A percentile compares a stretch with the other conserved stretches of the same genome.
These are phyloP conservation scores for Halcyon senegalensis DNA, from an alignment of 2,113 vertebrate genomes.

Conservation along the genomic window DNA sequence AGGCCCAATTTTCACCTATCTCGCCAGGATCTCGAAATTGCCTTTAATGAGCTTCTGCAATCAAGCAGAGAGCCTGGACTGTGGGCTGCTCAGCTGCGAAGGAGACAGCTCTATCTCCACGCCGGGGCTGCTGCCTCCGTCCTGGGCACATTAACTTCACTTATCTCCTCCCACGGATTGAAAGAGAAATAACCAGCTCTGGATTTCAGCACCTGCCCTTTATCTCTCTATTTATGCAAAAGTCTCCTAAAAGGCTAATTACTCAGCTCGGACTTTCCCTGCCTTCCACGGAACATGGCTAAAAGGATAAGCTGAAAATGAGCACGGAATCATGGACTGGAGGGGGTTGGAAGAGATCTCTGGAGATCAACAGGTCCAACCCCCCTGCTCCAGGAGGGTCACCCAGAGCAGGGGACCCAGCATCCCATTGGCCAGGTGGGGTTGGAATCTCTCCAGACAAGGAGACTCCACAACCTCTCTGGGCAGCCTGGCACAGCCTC, in stretches of 20 bases:
- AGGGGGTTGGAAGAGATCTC: background rate
- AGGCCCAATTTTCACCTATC: constrained; percentile 36
- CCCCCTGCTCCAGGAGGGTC: no score
- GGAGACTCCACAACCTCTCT: no score
- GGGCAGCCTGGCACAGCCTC: no score
- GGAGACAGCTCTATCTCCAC: constrained; percentile 60
- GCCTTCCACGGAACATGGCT: constrained; percentile 31
- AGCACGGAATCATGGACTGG: no score
- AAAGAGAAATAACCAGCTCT: constrained; percentile 65
- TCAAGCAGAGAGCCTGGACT: constrained; percentile 39
- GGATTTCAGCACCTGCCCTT: constrained; percentile 71
- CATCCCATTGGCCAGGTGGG: no score
- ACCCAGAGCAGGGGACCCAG: no score
- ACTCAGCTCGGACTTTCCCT: constrained; percentile 67
- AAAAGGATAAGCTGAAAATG: constrained; percentile 6
- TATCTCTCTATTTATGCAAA: constrained; percentile 61
- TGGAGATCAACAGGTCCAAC: no score
- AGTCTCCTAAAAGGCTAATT: constrained; percentile 64
- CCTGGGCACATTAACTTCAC: constrained; percentile 31
- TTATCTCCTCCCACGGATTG: constrained; percentile 68
- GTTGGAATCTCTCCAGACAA: no score
- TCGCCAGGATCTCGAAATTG: constrained; percentile 47
- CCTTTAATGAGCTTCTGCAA: constrained; percentile 53
- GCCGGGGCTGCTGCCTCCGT: constrained; percentile 39
- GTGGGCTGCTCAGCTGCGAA: background rate